Evolutionary conservation across 2,888 invertebrate species (phyloP).

Genomic region (Hyalella azteca): DNA sequence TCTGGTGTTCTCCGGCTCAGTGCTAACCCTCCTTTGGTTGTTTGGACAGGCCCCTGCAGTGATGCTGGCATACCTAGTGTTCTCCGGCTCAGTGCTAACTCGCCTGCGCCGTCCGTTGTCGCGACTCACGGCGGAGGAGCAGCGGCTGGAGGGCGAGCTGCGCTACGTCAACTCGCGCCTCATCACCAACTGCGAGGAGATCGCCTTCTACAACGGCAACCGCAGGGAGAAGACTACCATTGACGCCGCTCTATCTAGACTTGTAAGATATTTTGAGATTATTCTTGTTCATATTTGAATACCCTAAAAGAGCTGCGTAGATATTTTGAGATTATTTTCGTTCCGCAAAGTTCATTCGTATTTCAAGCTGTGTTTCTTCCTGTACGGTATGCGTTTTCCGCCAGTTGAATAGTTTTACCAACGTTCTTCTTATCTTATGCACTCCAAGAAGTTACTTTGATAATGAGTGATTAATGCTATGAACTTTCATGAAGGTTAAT

Average conservation of each 20-base stretch:
- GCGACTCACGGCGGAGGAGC: slow-evolving; percentile 88
- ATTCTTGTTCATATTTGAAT: background rate
- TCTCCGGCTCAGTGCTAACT: slow-evolving; percentile 87
- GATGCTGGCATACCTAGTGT: slow-evolving; percentile 84
- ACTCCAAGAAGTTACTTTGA: too few relatives aligned
- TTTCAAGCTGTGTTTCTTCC: too few relatives aligned
- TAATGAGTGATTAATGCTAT: too few relatives aligned
- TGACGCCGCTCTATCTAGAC: slow-evolving; percentile 84
- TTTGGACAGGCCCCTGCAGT: slow-evolving; percentile 80
- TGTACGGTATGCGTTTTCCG: too few relatives aligned
- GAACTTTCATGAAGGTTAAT: too few relatives aligned
- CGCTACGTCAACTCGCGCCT: slow-evolving; percentile 94
- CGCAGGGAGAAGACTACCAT: slow-evolving; percentile 84
- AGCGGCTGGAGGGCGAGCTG: slow-evolving; percentile 97
- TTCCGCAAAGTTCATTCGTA: too few relatives aligned
- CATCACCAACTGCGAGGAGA: slow-evolving; percentile 96
- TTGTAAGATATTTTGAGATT: slow-evolving; percentile 65
- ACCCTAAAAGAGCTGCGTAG: too few relatives aligned
- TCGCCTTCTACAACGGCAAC: slow-evolving; percentile 73
- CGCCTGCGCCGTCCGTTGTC: slow-evolving; percentile 87
- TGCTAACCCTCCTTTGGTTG: slow-evolving; percentile 42
- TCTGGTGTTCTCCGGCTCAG: slow-evolving; percentile 1
- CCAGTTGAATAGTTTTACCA: too few relatives aligned
- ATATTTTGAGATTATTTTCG: too few relatives aligned
- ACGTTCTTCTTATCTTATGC: too few relatives aligned